phyloP scores from a whole-genome alignment of 2,797 vertebrate genomes.

The Clarias platycephalus region DNA sequence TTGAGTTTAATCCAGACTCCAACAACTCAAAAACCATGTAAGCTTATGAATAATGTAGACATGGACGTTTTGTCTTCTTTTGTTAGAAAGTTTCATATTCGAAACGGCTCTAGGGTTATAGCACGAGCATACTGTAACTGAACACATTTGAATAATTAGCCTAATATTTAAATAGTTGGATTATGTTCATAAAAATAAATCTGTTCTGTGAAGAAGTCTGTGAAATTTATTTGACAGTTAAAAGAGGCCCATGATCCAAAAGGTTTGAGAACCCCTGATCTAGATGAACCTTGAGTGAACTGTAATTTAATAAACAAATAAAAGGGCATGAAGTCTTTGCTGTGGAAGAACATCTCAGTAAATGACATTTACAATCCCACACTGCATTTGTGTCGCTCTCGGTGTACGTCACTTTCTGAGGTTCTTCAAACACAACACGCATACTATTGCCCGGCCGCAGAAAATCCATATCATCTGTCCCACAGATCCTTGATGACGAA shows the following conservation, averaged over 20 bases:
- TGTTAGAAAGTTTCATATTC: constrained; percentile 3
- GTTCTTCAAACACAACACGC: constrained; percentile 43
- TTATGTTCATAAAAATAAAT: constrained; percentile 19
- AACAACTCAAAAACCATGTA: not conserved
- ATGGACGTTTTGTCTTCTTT: not conserved
- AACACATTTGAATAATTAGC: constrained; percentile 12
- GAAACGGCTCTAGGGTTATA: constrained; percentile 1
- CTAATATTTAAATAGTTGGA: constrained; percentile 16
- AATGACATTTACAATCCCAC: constrained; percentile 42
- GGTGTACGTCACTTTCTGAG: not conserved
- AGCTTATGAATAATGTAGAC: not conserved
- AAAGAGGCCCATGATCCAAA: not conserved
- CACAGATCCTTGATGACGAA: constrained; percentile 46
- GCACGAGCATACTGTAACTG: not conserved
- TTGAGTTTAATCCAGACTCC: not conserved
- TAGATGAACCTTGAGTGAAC: constrained; percentile 18
- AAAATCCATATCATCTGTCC: constrained; percentile 58
- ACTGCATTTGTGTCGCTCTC: not conserved
- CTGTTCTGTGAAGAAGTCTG: constrained; percentile 8
- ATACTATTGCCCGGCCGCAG: constrained; percentile 48
- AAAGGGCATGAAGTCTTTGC: constrained; percentile 29
- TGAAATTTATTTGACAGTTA: constrained; percentile 31
- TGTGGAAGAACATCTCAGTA: constrained; percentile 45
- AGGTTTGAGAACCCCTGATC: constrained; percentile 10
- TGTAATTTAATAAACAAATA: constrained; percentile 32